These are phyloP conservation scores for Caenorhabditis auriculariae DNA, from an alignment of 2,888 invertebrate species.

Conservation along the genomic window DNA sequence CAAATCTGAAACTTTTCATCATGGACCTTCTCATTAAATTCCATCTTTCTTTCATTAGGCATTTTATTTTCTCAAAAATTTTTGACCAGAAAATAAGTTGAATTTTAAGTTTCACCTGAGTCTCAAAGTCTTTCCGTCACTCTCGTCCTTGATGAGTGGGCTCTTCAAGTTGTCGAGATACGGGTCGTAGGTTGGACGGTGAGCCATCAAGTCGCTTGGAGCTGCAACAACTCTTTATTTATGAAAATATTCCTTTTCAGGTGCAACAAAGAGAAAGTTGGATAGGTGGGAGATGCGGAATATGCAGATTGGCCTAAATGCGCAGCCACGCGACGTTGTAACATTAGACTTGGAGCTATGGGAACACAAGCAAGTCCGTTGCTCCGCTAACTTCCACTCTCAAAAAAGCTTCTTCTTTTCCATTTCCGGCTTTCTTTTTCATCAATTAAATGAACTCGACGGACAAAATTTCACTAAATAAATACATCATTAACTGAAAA, in stretches of 20 bases:
- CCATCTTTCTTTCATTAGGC: background rate
- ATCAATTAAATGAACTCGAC: too few relatives aligned
- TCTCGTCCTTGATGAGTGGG: conserved; percentile 89
- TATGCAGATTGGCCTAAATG: too few relatives aligned
- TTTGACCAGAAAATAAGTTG: background rate
- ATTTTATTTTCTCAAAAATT: background rate
- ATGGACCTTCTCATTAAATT: conserved; percentile 2
- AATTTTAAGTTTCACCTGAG: conserved; percentile 70
- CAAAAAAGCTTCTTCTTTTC: too few relatives aligned
- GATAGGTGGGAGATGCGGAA: conserved; percentile 3
- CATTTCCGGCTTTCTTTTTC: too few relatives aligned
- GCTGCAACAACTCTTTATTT: conserved; percentile 8
- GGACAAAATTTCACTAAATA: too few relatives aligned
- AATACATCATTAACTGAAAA: too few relatives aligned
- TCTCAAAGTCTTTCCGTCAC: conserved; percentile 88
- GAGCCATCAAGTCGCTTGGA: conserved; percentile 52
- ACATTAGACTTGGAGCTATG: too few relatives aligned
- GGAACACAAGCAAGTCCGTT: too few relatives aligned
- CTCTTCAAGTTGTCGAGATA: conserved; percentile 69
- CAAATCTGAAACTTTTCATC: conserved; percentile 71
- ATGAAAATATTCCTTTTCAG: background rate
- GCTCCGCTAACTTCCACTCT: too few relatives aligned
- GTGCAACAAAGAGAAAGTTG: conserved; percentile 3
- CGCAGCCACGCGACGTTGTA: too few relatives aligned
- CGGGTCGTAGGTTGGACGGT: conserved; percentile 62